These are phyloP conservation scores for Papilio machaon DNA, from an alignment of 1,140 invertebrate species.

Conservation along the genomic window DNA sequence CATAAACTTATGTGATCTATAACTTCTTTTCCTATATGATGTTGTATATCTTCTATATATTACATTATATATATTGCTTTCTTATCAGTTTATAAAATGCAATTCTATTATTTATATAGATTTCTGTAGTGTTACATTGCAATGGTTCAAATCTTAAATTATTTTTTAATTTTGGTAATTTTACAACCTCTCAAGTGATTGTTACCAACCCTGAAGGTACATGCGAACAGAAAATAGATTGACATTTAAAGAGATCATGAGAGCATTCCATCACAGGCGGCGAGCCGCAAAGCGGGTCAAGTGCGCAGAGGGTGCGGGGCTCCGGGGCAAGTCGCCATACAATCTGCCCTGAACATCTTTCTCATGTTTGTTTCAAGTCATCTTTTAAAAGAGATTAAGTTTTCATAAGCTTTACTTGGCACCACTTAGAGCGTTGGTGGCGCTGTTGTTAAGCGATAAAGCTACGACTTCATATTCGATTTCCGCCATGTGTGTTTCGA, in stretches of 20 bases:
- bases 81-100: too few relatives aligned
- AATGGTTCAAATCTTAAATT: too few relatives aligned
- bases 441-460: too few relatives aligned
- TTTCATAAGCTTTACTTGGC: background rate
- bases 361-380: background rate
- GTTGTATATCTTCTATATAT: too few relatives aligned
- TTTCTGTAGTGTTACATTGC: too few relatives aligned
- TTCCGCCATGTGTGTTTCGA: too few relatives aligned
- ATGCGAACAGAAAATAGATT: constrained; percentile 15
- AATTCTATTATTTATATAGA: too few relatives aligned
- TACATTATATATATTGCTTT: too few relatives aligned
- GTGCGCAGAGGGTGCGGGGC: background rate
- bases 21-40: too few relatives aligned
- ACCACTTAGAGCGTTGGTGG: too few relatives aligned
- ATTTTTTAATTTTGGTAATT: background rate
- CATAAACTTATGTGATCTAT: too few relatives aligned
- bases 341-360: constrained; percentile 16
- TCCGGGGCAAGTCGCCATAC: background rate
- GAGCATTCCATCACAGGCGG: constrained; percentile 21
- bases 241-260: constrained; percentile 20
- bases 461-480: too few relatives aligned
- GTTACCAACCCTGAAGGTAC: constrained; percentile 3
- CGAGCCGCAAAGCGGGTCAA: constrained; percentile 10
- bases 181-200: background rate
- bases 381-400: background rate